These are phyloP conservation scores for Myripristis jacobus DNA, from an alignment of 2,797 vertebrate species.

Conservation along the genomic window DNA sequence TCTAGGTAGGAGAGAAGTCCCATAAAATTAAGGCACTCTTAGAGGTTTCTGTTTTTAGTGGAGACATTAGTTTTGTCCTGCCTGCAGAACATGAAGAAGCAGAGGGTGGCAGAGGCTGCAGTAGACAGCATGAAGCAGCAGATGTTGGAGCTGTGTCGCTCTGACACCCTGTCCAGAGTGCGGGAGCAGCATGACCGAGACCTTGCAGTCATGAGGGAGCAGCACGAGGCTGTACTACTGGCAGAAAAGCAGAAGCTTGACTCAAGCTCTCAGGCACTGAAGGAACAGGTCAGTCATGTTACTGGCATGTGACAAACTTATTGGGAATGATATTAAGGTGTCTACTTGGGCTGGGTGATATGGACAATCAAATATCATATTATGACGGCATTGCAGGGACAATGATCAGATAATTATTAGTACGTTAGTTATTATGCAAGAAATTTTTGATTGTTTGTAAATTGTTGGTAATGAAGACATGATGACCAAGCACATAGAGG, in stretches of 20 bases:
- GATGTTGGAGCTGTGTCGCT: constrained; percentile 89
- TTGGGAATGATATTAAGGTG: not conserved
- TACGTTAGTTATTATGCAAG: too few relatives aligned
- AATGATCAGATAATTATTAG: too few relatives aligned
- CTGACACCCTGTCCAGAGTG: constrained; percentile 88
- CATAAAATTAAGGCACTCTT: not conserved
- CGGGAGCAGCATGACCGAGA: constrained; percentile 91
- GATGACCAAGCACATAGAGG: too few relatives aligned
- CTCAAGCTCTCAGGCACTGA: constrained; percentile 79
- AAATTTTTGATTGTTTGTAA: too few relatives aligned
- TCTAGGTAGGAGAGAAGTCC: not conserved
- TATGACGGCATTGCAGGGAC: too few relatives aligned
- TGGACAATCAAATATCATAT: too few relatives aligned
- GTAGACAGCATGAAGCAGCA: constrained; percentile 95
- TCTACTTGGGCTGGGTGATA: too few relatives aligned
- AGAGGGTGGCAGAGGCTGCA: constrained; percentile 88
- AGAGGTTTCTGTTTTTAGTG: not conserved
- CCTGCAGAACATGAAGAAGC: constrained; percentile 87
- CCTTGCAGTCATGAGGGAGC: constrained; percentile 85
- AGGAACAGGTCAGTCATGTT: constrained; percentile 86
- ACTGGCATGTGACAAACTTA: not conserved
- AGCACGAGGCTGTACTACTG: constrained; percentile 86
- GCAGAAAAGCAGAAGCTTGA: constrained; percentile 89
- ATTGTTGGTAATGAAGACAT: too few relatives aligned
- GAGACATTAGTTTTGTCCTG: not conserved